Percentiles rank a stretch among this genome's conserved stretches.
Conservation (phyloP, 2,113 vertebrate genomes). For the Carassius auratus region DNA sequence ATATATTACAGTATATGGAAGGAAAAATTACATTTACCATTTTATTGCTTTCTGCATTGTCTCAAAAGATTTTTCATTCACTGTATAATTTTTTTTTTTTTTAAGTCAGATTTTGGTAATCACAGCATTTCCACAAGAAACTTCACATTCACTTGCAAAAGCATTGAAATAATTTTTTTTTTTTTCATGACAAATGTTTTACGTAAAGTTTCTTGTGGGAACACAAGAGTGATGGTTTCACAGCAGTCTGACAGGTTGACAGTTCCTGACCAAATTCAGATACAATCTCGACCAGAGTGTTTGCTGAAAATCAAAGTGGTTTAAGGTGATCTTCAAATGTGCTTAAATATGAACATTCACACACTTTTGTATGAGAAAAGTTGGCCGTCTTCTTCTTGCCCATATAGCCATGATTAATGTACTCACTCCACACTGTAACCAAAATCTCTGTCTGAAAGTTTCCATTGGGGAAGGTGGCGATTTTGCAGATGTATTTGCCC, state of each 20-base stretch:
- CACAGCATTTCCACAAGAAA: too few species aligned
- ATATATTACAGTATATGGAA: too few species aligned
- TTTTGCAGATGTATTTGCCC: constrained; percentile 68
- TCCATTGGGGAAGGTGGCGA: constrained; percentile 70
- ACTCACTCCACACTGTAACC: constrained; percentile 75
- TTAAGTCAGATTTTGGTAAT: too few species aligned
- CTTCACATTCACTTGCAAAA: too few species aligned
- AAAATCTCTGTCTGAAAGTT: constrained; percentile 65
- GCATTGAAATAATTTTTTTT: too few species aligned
- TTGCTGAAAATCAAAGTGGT: neutral
- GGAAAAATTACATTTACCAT: too few species aligned
- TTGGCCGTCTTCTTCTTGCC: neutral
- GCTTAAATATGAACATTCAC: neutral
- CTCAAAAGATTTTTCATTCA: too few species aligned
- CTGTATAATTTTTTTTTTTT: too few species aligned
- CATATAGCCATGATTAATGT: neutral
- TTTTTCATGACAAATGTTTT: too few species aligned
- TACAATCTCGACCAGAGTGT: neutral
- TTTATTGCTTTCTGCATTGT: too few species aligned
- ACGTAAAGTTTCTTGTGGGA: too few species aligned
- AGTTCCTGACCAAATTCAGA: neutral
- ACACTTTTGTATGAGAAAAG: neutral
- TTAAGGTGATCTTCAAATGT: neutral
- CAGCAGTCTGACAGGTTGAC: neutral
- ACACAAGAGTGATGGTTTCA: neutral